These are phyloP conservation scores for Chaenodraco wilsoni DNA, from an alignment of 2,797 vertebrate species.

Conservation along the genomic window DNA sequence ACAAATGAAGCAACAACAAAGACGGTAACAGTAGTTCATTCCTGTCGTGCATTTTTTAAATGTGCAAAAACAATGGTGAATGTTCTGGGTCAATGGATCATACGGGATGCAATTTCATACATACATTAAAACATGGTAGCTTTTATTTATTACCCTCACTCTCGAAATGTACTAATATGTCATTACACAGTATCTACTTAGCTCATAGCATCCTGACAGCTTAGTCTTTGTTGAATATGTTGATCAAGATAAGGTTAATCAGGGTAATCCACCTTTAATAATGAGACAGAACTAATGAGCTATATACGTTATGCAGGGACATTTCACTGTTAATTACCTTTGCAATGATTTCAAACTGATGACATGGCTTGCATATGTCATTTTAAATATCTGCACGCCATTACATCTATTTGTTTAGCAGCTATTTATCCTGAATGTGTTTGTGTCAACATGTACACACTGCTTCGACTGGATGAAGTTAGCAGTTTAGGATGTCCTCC, in stretches of 20 bases:
- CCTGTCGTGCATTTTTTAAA: too few species aligned
- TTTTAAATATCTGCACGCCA: not conserved
- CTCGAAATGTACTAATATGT: not conserved
- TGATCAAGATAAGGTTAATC: conserved; percentile 9
- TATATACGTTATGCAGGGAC: conserved; percentile 7
- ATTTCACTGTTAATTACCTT: conserved; percentile 2
- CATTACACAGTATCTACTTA: not conserved
- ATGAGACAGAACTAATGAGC: conserved; percentile 9
- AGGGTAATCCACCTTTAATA: conserved; percentile 1
- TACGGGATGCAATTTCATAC: not conserved
- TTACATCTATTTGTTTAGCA: not conserved
- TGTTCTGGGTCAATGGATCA: not conserved
- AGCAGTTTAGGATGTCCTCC: conserved; percentile 5
- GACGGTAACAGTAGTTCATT: too few species aligned
- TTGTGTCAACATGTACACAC: conserved; percentile 1
- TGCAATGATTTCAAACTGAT: conserved; percentile 10
- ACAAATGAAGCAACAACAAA: too few species aligned
- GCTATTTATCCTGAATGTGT: not conserved
- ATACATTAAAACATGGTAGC: not conserved
- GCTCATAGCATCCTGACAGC: not conserved
- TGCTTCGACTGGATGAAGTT: conserved; percentile 5
- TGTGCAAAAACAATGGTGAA: too few species aligned
- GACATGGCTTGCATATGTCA: not conserved
- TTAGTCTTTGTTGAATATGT: conserved; percentile 8
- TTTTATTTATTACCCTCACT: not conserved